Evolutionary conservation across 1,140 invertebrate species (phyloP).

Genomic region (Rhopalosiphum maidis): DNA sequence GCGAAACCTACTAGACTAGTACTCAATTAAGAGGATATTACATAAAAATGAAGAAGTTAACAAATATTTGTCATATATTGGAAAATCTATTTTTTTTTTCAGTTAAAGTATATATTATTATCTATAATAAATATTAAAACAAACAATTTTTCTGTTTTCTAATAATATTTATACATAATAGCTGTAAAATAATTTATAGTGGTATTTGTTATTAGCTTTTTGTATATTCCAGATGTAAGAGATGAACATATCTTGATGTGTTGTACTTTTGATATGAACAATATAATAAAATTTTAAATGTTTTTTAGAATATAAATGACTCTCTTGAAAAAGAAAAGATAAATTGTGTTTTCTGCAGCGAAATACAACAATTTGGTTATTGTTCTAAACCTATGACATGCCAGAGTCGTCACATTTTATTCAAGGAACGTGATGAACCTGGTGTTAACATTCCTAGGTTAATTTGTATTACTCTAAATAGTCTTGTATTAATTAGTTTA

Average conservation of each 20-base stretch:
- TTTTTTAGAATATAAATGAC: neutral
- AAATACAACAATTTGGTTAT: slow-evolving; percentile 32
- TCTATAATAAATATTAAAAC: no score
- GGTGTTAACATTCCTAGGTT: slow-evolving; percentile 40
- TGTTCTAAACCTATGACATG: neutral
- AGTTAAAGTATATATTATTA: no score
- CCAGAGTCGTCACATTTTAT: slow-evolving; percentile 12
- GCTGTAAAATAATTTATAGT: neutral
- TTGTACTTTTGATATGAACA: neutral
- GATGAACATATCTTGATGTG: neutral
- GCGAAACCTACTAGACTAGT: no score
- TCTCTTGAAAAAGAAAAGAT: slow-evolving; percentile 28
- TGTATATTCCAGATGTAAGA: neutral
- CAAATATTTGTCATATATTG: neutral
- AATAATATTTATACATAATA: neutral
- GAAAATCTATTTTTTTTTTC: no score
- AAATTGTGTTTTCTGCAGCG: neutral
- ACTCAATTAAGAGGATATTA: no score
- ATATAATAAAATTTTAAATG: neutral
- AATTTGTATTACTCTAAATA: neutral
- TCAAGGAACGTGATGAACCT: slow-evolving; percentile 8
- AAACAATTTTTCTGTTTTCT: no score
- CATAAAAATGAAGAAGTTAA: neutral
- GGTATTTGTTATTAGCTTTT: neutral
- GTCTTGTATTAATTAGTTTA: neutral